These are phyloP conservation scores for Drosophila ustulata DNA, from an alignment of 2,888 invertebrate genomes.

Conservation along the genomic window DNA sequence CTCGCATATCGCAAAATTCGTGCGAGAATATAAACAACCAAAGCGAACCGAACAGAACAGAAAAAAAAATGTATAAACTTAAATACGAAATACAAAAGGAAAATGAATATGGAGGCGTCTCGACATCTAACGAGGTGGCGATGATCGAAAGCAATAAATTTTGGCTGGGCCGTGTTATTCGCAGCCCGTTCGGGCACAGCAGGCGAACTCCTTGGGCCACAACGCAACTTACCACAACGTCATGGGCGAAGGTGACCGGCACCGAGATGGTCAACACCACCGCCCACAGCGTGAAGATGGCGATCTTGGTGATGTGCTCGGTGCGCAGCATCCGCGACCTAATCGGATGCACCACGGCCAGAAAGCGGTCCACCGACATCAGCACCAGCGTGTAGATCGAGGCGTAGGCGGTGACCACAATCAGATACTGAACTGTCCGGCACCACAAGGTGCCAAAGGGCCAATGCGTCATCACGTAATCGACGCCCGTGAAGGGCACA, in stretches of 20 bases:
- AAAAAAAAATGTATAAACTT: conserved; percentile 36
- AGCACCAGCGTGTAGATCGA: conserved; percentile 96
- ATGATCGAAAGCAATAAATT: conserved; percentile 83
- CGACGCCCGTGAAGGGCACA: conserved; percentile 96
- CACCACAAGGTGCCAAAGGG: conserved; percentile 96
- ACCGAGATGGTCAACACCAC: conserved; percentile 90
- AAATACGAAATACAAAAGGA: conserved; percentile 35
- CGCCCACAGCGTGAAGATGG: conserved; percentile 92
- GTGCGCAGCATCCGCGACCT: conserved; percentile 93
- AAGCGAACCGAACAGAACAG: conserved; percentile 23
- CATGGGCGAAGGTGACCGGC: conserved; percentile 91
- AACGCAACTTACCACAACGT: conserved; percentile 86
- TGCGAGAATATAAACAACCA: conserved; percentile 56
- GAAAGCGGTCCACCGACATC: conserved; percentile 95
- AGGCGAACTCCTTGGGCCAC: conserved; percentile 23
- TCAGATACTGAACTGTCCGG: conserved; percentile 94
- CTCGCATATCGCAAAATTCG: conserved; percentile 36
- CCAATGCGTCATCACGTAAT: conserved; percentile 94
- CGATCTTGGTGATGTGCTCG: conserved; percentile 91
- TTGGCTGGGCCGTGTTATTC: conserved; percentile 73
- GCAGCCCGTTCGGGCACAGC: conserved; percentile 74
- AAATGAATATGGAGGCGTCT: conserved; percentile 32
- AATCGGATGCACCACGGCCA: conserved; percentile 97
- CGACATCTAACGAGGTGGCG: conserved; percentile 79
- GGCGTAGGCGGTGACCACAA: conserved; percentile 95